Evolutionary conservation across 2,113 vertebrate species (phyloP).

Genomic region (Procapra przewalskii): DNA sequence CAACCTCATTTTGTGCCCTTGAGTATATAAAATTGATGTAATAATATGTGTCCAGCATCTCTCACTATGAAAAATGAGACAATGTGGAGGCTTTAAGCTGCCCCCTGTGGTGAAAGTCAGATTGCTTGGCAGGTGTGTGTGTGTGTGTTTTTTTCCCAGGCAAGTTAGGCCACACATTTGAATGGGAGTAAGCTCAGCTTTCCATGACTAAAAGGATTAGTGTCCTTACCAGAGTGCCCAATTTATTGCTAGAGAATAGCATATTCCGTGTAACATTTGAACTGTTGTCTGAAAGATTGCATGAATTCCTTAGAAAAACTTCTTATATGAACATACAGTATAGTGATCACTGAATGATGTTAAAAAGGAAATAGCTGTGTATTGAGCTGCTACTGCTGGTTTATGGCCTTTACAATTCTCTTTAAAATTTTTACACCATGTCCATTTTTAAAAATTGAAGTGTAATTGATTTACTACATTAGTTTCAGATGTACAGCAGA

Average conservation of each 20-base stretch:
- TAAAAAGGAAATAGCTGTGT: background rate
- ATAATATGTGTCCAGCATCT: conserved; percentile 51
- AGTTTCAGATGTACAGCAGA: background rate
- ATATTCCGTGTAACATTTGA: conserved; percentile 27
- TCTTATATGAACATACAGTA: background rate
- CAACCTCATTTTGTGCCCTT: conserved; percentile 51
- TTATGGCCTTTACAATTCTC: background rate
- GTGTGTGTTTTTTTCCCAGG: background rate
- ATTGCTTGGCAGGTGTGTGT: conserved; percentile 27
- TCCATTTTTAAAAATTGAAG: background rate
- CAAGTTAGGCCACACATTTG: background rate
- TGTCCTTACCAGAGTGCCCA: background rate
- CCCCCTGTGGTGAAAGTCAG: conserved; percentile 39
- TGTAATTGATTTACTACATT: background rate
- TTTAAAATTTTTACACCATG: background rate
- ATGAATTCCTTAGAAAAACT: conserved; percentile 34
- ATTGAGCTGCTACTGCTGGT: background rate
- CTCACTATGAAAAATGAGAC: conserved; percentile 50
- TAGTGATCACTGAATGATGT: background rate
- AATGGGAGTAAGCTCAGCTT: background rate
- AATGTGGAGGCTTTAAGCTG: conserved; percentile 6
- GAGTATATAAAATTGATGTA: conserved; percentile 39
- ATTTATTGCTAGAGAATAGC: conserved; percentile 63
- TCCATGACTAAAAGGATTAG: conserved; percentile 40
- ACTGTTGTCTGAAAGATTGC: conserved; percentile 60